Evolutionary conservation across 2,888 invertebrate genomes (phyloP).

Genomic region (Harmothoe impar): DNA sequence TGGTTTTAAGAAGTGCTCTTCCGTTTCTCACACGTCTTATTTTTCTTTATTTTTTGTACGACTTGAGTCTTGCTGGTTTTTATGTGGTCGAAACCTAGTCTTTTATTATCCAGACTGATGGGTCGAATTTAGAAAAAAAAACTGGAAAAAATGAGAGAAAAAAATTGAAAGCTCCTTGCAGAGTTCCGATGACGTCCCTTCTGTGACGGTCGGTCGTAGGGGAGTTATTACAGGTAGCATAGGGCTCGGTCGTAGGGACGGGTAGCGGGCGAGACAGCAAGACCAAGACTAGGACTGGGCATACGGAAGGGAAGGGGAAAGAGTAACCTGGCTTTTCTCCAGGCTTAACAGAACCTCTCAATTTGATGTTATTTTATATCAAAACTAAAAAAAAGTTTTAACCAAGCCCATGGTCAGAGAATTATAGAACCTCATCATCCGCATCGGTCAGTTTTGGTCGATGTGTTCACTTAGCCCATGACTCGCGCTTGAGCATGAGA

Average conservation of each 20-base stretch:
- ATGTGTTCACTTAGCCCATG: too few species aligned
- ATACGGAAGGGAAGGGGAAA: too few species aligned
- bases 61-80: constrained; percentile 46
- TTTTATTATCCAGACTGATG: constrained; percentile 18
- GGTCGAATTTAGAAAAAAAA: constrained; percentile 35
- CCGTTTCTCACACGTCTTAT: constrained; percentile 38
- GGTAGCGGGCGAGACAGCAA: too few species aligned
- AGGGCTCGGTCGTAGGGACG: too few species aligned
- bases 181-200: not conserved
- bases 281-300: too few species aligned
- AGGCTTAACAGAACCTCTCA: not conserved
- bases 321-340: not conserved
- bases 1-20: constrained; percentile 49
- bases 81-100: constrained; percentile 53
- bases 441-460: too few species aligned
- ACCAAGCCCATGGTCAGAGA: constrained; percentile 42
- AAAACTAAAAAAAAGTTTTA: not conserved
- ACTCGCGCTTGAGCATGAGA: not conserved
- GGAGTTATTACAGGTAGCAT: too few species aligned
- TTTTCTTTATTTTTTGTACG: constrained; percentile 32
- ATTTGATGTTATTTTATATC: not conserved
- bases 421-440: not conserved
- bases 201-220: too few species aligned
- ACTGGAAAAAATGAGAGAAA: not conserved
- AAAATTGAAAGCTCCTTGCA: constrained; percentile 19